A percentile compares a stretch with the other conserved stretches of the same genome.
Evolutionary conservation across 2,113 vertebrate species (phyloP).

Genomic region (Buteo buteo): DNA sequence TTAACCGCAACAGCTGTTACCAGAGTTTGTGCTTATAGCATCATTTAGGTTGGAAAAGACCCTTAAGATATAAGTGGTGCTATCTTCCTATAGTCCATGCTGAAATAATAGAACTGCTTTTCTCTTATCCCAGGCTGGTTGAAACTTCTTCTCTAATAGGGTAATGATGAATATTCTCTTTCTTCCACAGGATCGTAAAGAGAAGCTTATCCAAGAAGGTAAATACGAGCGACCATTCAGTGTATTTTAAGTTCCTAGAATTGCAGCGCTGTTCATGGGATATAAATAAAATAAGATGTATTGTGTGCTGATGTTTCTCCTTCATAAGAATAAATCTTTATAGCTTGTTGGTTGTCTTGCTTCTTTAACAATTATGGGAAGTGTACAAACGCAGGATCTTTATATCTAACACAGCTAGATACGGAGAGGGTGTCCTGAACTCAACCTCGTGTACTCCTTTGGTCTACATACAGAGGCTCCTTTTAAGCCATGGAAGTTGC

Average conservation of each 20-base stretch:
- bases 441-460: neutral
- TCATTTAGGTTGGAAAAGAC: neutral
- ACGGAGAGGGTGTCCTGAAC: neutral
- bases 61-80: neutral
- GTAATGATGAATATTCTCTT: neutral
- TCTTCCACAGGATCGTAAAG: slow-evolving; percentile 33
- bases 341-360: neutral
- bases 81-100: neutral
- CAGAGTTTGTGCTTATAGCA: neutral
- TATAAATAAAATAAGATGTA: neutral
- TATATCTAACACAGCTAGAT: neutral
- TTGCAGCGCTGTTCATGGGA: neutral
- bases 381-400: neutral
- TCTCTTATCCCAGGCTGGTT: neutral
- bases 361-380: neutral
- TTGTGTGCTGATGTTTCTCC: neutral
- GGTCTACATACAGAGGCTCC: neutral
- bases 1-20: neutral
- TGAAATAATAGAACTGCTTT: neutral
- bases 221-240: slow-evolving; percentile 66
- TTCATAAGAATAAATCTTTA: slow-evolving; percentile 64
- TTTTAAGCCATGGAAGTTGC: neutral
- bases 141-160: neutral
- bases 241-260: slow-evolving; percentile 71
- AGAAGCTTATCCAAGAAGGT: slow-evolving; percentile 80